A percentile compares a stretch with the other conserved stretches of the same genome.
Evolutionary conservation across 1,140 invertebrate species (phyloP).

Genomic region (Luehdorfia chinensis): DNA sequence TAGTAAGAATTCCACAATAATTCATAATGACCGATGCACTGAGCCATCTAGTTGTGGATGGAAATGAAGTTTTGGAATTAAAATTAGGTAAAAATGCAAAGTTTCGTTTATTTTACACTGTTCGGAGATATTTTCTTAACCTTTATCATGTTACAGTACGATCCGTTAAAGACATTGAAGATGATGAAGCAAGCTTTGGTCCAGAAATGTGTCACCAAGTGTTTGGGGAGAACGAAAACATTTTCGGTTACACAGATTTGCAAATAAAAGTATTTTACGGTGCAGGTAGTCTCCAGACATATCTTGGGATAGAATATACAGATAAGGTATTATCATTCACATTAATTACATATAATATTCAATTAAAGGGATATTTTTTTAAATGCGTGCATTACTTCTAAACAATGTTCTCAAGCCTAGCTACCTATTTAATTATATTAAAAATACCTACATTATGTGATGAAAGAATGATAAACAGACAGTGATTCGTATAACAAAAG

Average conservation of each 20-base stretch:
- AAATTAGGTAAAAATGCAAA: conserved; percentile 82
- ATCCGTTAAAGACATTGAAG: conserved; percentile 82
- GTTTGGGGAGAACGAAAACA: conserved; percentile 94
- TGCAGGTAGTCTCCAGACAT: conserved; percentile 84
- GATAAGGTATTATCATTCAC: conserved; percentile 59
- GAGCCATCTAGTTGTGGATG: conserved; percentile 81
- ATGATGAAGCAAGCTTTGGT: conserved; percentile 84
- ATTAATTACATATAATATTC: too few species aligned
- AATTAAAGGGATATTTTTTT: too few species aligned
- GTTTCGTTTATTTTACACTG: neutral
- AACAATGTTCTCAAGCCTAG: too few species aligned
- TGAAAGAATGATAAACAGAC: too few species aligned
- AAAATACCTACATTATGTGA: too few species aligned
- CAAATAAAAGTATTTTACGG: conserved; percentile 89
- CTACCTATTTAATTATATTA: too few species aligned
- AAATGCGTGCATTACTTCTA: too few species aligned
- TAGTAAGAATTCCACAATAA: conserved; percentile 17
- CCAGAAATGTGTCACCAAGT: conserved; percentile 96
- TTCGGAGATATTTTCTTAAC: conserved; percentile 15
- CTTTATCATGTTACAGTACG: conserved; percentile 77
- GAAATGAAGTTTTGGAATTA: conserved; percentile 86
- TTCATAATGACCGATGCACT: conserved; percentile 72
- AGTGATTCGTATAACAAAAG: too few species aligned
- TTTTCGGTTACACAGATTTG: conserved; percentile 95
- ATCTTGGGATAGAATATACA: conserved; percentile 66